Percentiles rank a stretch among this genome's conserved stretches.
phyloP scores from a whole-genome alignment of 2,888 invertebrate genomes.

The Sisyra nigra region DNA sequence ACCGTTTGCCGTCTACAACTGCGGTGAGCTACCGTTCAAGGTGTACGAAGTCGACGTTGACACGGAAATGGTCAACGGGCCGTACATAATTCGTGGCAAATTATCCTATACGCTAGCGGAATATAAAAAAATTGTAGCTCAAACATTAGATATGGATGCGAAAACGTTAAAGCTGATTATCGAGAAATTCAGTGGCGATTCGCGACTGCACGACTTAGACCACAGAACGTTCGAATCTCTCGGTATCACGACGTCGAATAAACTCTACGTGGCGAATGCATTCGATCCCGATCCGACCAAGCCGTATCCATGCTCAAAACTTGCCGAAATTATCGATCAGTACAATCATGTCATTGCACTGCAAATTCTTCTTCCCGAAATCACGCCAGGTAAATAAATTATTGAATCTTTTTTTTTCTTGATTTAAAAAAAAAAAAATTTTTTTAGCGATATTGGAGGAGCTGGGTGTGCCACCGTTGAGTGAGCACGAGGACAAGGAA shows the following conservation, averaged over 20 bases:
- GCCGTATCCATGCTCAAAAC: conserved; percentile 28
- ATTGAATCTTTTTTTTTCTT: neutral
- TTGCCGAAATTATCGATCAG: conserved; percentile 35
- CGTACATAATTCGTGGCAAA: conserved; percentile 40
- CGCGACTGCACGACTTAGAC: conserved; percentile 25
- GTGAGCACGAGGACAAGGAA: conserved; percentile 21
- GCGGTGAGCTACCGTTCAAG: conserved; percentile 39
- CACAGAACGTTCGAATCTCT: conserved; percentile 24
- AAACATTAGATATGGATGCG: conserved; percentile 28
- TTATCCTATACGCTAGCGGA: conserved; percentile 36
- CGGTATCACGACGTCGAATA: conserved; percentile 22
- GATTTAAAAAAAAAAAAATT: conserved; percentile 6
- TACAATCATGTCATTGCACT: conserved; percentile 45
- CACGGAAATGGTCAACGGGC: conserved; percentile 42
- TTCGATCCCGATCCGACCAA: conserved; percentile 31
- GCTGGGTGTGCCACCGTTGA: conserved; percentile 34
- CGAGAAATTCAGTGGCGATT: conserved; percentile 26
- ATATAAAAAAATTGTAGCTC: conserved; percentile 37
- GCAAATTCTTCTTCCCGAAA: conserved; percentile 43
- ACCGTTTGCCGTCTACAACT: conserved; percentile 43
- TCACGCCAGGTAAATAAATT: conserved; percentile 33
- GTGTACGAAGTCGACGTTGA: conserved; percentile 44
- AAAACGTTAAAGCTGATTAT: conserved; percentile 29
- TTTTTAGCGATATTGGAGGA: conserved; percentile 29
- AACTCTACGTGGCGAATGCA: conserved; percentile 33